Evolutionary conservation across 2,113 vertebrate species (phyloP).

Genomic region (Melanerpes aurifrons): DNA sequence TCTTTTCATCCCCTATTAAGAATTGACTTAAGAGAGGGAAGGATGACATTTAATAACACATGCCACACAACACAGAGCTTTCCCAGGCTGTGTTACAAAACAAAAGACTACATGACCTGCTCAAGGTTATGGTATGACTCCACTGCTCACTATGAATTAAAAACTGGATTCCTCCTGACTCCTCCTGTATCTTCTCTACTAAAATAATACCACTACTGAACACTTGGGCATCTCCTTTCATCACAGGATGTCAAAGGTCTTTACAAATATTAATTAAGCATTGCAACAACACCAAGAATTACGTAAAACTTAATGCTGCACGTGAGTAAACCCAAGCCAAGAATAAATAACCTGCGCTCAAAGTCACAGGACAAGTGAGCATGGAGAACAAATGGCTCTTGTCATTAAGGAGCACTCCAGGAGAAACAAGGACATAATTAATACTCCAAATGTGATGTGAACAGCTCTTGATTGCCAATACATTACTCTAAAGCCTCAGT

Average conservation of each 20-base stretch:
- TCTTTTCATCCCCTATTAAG: not conserved
- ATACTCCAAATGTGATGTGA: not conserved
- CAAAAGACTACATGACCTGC: not conserved
- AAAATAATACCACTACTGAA: conserved; percentile 39
- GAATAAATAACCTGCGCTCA: conserved; percentile 36
- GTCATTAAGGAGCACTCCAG: not conserved
- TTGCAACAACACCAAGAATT: conserved; percentile 31
- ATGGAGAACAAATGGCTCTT: not conserved
- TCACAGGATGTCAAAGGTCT: conserved; percentile 45
- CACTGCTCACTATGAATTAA: conserved; percentile 43
- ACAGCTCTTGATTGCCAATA: not conserved
- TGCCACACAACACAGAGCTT: not conserved
- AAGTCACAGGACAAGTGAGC: not conserved
- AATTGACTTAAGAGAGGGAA: not conserved
- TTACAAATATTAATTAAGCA: conserved; percentile 61
- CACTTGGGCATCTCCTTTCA: conserved; percentile 41
- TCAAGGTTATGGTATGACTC: conserved; percentile 55
- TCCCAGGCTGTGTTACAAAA: conserved; percentile 37
- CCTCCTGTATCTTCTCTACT: conserved; percentile 43
- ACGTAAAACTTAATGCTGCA: conserved; percentile 46
- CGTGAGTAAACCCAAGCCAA: conserved; percentile 61
- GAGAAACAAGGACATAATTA: not conserved
- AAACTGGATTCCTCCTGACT: conserved; percentile 37
- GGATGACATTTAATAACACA: not conserved
- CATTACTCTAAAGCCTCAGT: not conserved